These are phyloP conservation scores for Chaetorhynchus papuensis DNA, from an alignment of 2,113 vertebrate genomes.

Conservation along the genomic window DNA sequence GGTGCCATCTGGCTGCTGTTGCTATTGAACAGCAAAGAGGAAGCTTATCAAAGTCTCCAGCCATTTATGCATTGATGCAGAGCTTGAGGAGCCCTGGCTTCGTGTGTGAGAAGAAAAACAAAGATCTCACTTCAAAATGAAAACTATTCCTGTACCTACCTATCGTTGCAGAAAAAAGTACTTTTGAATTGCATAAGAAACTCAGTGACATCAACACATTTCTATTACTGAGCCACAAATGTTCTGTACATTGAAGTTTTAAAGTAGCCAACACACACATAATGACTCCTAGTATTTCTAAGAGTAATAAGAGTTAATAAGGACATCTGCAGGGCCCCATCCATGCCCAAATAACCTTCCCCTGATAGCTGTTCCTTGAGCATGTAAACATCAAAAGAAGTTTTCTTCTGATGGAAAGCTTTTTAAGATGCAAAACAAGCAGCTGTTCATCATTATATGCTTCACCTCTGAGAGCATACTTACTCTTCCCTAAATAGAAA, in stretches of 20 bases:
- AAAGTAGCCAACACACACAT: neutral
- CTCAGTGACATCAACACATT: neutral
- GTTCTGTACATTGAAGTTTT: neutral
- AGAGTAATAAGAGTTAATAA: accelerated
- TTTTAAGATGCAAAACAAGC: neutral
- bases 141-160: neutral
- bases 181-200: neutral
- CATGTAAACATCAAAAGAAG: neutral
- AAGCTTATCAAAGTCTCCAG: neutral
- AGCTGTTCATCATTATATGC: neutral
- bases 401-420: neutral
- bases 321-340: neutral
- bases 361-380: neutral
- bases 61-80: neutral
- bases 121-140: neutral
- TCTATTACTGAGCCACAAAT: neutral
- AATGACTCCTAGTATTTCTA: neutral
- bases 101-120: neutral
- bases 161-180: neutral
- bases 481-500: neutral
- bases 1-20: neutral
- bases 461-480: neutral
- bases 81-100: neutral
- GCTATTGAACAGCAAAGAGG: neutral
- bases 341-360: neutral